Percentiles rank a stretch among this genome's conserved stretches.
phyloP scores from a whole-genome alignment of 1,140 invertebrate species.

The Vanessa tameamea region DNA sequence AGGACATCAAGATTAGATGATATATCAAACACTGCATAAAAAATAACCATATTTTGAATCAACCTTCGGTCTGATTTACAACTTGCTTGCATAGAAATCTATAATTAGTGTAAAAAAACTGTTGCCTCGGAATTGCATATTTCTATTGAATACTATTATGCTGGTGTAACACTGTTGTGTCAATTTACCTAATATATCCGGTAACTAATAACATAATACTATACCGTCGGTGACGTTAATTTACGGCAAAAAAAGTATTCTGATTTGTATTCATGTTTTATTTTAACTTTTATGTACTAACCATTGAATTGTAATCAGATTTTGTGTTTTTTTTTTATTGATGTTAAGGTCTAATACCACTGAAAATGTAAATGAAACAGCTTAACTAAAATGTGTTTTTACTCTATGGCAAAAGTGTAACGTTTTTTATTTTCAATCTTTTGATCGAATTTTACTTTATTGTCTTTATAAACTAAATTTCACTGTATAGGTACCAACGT shows the following conservation, averaged over 20 bases:
- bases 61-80: neutral
- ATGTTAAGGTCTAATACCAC: no score
- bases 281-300: neutral
- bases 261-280: neutral
- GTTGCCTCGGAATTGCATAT: conserved; percentile 55
- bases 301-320: neutral
- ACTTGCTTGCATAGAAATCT: conserved; percentile 18
- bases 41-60: neutral
- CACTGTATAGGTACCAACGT: neutral
- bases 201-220: conserved; percentile 19
- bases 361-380: no score
- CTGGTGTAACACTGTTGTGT: conserved; percentile 18
- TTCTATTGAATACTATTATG: conserved; percentile 41
- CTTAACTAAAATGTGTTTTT: no score
- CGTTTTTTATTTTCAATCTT: no score
- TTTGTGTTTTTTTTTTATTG: neutral
- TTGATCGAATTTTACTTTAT: no score
- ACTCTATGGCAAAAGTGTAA: no score
- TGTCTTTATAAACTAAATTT: no score
- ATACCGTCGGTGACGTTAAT: neutral
- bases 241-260: neutral
- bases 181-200: conserved; percentile 24
- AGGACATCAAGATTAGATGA: no score
- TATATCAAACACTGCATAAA: no score
- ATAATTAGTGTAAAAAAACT: conserved; percentile 55